Evolutionary conservation across 2,888 invertebrate genomes (phyloP).

Genomic region (Thalpophila matura): DNA sequence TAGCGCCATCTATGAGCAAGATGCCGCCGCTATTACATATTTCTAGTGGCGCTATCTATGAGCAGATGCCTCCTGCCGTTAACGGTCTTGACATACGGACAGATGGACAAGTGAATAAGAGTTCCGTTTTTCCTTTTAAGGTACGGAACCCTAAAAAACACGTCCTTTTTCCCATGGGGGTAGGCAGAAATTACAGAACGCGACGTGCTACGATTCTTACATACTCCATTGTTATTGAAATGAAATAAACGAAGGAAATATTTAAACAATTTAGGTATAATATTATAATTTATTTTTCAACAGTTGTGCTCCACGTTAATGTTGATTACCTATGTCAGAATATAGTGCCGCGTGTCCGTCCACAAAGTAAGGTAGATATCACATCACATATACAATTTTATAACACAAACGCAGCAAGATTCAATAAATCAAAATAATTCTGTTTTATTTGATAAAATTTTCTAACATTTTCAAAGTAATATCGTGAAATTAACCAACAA

Average conservation of each 20-base stretch:
- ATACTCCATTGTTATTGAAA: neutral
- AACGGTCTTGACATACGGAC: too few species aligned
- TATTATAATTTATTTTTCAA: constrained; percentile 55
- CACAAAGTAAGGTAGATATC: constrained; percentile 10
- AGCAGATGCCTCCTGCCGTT: too few species aligned
- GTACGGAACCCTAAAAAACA: too few species aligned
- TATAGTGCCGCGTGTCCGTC: constrained; percentile 25
- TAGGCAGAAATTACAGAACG: too few species aligned
- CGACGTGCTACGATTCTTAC: too few species aligned
- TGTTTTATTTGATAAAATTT: neutral
- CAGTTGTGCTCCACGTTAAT: constrained; percentile 54
- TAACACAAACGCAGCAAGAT: constrained; percentile 16
- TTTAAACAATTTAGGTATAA: constrained; percentile 54
- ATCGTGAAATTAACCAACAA: neutral
- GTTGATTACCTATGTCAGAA: constrained; percentile 29
- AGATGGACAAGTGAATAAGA: too few species aligned
- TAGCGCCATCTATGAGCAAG: too few species aligned
- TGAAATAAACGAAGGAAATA: constrained; percentile 17
- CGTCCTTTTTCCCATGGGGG: too few species aligned
- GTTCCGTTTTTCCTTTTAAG: too few species aligned
- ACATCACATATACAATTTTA: constrained; percentile 19
- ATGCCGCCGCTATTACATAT: too few species aligned
- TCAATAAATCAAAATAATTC: neutral
- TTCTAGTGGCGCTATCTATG: too few species aligned
- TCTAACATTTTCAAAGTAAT: neutral